Evolutionary conservation across 2,888 invertebrate genomes (phyloP).

Genomic region (Blastobasis adustella): DNA sequence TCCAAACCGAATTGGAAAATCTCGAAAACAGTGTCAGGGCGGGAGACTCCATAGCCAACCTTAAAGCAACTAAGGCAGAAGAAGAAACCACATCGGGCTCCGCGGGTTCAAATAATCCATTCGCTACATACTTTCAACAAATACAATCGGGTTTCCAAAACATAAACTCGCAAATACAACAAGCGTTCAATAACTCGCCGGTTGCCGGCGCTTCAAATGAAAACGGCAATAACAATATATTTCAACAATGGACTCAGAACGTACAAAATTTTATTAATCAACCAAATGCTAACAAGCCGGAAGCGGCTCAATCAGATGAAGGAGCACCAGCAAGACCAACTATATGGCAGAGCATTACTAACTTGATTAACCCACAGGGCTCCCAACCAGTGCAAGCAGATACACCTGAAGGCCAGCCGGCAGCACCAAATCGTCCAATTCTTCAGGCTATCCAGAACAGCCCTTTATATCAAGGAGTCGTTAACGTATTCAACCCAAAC

Average conservation of each 20-base stretch:
- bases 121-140: conserved; percentile 3
- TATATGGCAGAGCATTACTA: conserved; percentile 15
- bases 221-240: conserved; percentile 8
- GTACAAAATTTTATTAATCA: conserved; percentile 20
- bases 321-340: conserved; percentile 8
- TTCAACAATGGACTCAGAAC: conserved; percentile 12
- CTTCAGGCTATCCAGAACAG: conserved; percentile 35
- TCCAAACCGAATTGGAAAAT: conserved; percentile 20
- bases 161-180: conserved; percentile 9
- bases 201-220: conserved; percentile 1
- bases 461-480: conserved; percentile 29
- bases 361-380: conserved; percentile 8
- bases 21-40: conserved; percentile 43
- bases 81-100: conserved; percentile 14
- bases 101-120: conserved; percentile 2
- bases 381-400: conserved; percentile 19
- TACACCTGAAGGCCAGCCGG: conserved; percentile 13
- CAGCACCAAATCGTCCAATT: conserved; percentile 27
- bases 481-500: conserved; percentile 15
- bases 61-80: conserved; percentile 19
- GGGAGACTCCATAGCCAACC: conserved; percentile 15
- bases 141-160: conserved; percentile 14
- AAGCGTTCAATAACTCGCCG: background rate
- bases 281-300: conserved; percentile 2
- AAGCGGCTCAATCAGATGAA: background rate